A percentile compares a stretch with the other conserved stretches of the same genome.
Conservation (phyloP, 2,797 vertebrate species). For the Propithecus deckenii region DNA sequence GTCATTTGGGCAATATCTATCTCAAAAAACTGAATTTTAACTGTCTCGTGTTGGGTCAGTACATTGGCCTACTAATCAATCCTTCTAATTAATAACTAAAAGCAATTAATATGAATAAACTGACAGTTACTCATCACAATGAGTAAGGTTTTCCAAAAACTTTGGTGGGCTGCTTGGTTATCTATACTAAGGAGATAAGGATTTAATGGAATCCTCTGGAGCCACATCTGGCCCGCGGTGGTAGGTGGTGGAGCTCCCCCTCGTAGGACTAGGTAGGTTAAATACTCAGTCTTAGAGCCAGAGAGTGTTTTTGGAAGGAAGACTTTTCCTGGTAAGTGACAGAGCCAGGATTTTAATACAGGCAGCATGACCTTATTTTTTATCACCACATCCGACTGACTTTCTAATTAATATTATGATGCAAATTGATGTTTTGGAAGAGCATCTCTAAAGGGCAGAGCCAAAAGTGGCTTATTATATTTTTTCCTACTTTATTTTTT, state of each 20-base stretch:
- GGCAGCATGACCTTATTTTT: not conserved
- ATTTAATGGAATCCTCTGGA: not conserved
- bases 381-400: not conserved
- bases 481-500: not conserved
- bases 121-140: not conserved
- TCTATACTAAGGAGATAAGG: not conserved
- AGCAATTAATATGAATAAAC: not conserved
- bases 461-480: not conserved
- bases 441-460: not conserved
- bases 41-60: not conserved
- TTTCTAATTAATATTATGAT: not conserved
- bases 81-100: not conserved
- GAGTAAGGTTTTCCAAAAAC: not conserved
- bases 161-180: not conserved
- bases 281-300: not conserved
- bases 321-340: not conserved
- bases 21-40: conserved; percentile 9
- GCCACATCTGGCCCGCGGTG: not conserved
- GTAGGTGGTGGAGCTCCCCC: not conserved
- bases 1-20: not conserved
- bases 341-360: not conserved
- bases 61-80: not conserved
- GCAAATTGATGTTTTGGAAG: not conserved
- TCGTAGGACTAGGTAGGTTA: not conserved
- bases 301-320: not conserved